Evolutionary conservation across 2,113 vertebrate species (phyloP).

Genomic region (Oceanites oceanicus): DNA sequence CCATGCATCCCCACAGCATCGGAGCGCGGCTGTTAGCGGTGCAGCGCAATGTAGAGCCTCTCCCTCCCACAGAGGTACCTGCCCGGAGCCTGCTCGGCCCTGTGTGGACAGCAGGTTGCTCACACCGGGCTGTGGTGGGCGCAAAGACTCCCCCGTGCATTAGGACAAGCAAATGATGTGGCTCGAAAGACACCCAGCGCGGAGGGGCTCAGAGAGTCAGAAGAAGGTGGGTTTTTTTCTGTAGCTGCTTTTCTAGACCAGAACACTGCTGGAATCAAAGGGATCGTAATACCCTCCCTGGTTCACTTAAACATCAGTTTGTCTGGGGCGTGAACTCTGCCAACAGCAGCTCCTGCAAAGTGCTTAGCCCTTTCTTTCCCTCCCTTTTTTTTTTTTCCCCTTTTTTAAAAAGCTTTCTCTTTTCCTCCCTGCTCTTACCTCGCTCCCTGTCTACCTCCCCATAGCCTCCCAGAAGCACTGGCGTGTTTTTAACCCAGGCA

Average conservation of each 20-base stretch:
- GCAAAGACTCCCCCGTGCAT: neutral
- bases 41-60: fast-evolving
- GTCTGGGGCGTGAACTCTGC: constrained; percentile 49
- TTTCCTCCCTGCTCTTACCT: neutral
- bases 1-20: neutral
- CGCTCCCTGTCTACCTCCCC: neutral
- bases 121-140: neutral
- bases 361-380: neutral
- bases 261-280: constrained; percentile 13
- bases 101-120: fast-evolving
- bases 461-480: constrained; percentile 62
- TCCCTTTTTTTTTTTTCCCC: neutral
- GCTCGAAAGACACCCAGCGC: neutral
- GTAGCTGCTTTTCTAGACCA: neutral
- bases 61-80: neutral
- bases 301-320: constrained; percentile 30
- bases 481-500: constrained; percentile 63
- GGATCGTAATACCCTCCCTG: neutral
- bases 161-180: neutral
- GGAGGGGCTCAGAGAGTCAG: neutral
- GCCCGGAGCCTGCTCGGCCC: fast-evolving
- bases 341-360: constrained; percentile 21
- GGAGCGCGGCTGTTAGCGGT: fast-evolving
- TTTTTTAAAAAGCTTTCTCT: neutral
- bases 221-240: neutral